Evolutionary conservation across 2,888 invertebrate species (phyloP).

Genomic region (Yponomeuta malinellus): DNA sequence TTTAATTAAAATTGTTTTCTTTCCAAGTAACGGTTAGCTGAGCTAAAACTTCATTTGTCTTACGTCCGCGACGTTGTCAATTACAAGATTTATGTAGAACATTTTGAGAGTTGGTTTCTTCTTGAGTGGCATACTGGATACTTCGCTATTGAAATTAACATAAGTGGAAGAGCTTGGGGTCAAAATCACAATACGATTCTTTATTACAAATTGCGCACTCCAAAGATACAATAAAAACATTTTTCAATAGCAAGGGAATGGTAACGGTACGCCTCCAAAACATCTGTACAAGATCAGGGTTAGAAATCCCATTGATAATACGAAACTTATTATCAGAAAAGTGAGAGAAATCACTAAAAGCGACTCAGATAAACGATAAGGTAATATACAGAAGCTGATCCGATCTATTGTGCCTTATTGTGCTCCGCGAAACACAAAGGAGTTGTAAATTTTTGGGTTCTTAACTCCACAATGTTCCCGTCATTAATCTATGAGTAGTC

Average conservation of each 20-base stretch:
- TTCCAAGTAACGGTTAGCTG: not conserved
- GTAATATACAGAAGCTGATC: constrained; percentile 71
- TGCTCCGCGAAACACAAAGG: constrained; percentile 57
- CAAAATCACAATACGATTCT: not conserved
- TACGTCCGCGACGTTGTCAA: not conserved
- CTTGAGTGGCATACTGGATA: not conserved
- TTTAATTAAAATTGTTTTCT: not conserved
- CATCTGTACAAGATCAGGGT: constrained; percentile 53
- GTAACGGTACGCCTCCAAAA: constrained; percentile 66
- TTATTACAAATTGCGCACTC: constrained; percentile 5
- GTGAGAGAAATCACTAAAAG: constrained; percentile 58
- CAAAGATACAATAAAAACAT: not conserved
- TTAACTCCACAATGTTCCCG: constrained; percentile 71
- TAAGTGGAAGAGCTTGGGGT: not conserved
- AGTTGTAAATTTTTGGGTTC: constrained; percentile 75
- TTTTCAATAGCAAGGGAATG: not conserved
- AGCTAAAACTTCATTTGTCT: not conserved
- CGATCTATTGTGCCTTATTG: constrained; percentile 66
- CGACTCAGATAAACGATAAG: constrained; percentile 64
- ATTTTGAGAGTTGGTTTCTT: not conserved
- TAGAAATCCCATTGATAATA: constrained; percentile 53
- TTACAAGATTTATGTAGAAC: not conserved
- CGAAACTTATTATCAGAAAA: constrained; percentile 62
- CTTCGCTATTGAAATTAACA: not conserved
- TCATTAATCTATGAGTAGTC: constrained; percentile 66